These are phyloP conservation scores for Rhinolophus sinicus DNA, from an alignment of 2,113 vertebrate species.

Conservation along the genomic window DNA sequence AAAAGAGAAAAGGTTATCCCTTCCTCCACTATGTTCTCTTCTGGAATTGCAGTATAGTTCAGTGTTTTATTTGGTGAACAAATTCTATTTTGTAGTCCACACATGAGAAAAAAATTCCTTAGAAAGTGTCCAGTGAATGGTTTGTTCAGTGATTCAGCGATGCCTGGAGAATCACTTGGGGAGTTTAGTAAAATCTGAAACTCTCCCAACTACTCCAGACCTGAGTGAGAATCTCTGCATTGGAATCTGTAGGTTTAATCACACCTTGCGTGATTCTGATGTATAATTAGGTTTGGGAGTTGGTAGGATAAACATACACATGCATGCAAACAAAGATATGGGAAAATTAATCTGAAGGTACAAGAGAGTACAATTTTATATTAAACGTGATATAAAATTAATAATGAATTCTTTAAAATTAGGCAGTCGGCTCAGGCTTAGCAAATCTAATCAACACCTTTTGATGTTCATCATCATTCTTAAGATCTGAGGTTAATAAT, in stretches of 20 bases:
- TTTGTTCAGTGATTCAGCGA: not conserved
- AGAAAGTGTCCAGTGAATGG: not conserved
- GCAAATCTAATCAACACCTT: not conserved
- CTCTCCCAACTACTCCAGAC: not conserved
- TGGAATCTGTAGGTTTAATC: not conserved
- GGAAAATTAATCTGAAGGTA: not conserved
- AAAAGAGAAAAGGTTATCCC: not conserved
- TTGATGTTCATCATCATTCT: not conserved
- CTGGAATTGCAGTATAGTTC: not conserved
- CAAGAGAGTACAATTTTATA: not conserved
- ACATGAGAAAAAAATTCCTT: not conserved
- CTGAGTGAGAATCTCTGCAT: not conserved
- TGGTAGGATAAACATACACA: not conserved
- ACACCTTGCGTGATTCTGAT: not conserved
- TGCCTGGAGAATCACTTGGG: not conserved
- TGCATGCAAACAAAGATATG: not conserved
- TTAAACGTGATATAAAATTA: slow-evolving; percentile 12
- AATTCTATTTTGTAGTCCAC: slow-evolving; percentile 22
- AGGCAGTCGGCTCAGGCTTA: not conserved
- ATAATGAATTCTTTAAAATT: not conserved
- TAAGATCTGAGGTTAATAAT: not conserved
- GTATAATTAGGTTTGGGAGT: not conserved
- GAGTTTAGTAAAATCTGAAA: not conserved
- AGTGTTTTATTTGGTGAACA: slow-evolving; percentile 27
- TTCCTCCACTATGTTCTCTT: not conserved